Conservation (phyloP, 2,888 invertebrate species). For the Erebia epiphron region DNA sequence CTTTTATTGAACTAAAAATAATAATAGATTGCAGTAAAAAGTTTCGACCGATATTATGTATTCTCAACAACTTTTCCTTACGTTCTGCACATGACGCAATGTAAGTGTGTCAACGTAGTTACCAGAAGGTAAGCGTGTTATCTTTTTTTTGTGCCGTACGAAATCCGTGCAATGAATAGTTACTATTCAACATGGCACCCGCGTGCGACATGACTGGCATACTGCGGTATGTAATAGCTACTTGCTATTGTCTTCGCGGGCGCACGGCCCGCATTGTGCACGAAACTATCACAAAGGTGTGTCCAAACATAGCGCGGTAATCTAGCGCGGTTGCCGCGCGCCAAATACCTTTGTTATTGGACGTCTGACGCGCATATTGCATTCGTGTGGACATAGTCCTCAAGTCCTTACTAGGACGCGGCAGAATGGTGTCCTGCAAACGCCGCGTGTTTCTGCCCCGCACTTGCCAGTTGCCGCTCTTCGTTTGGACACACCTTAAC, state of each 20-base stretch:
- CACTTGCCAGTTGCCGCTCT: no score
- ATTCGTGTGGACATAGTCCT: no score
- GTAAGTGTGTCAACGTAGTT: background rate
- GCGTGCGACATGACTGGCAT: conserved; percentile 5
- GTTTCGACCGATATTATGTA: background rate
- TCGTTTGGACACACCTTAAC: no score
- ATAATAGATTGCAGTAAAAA: background rate
- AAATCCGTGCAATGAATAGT: conserved; percentile 21
- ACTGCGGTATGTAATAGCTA: conserved; percentile 1
- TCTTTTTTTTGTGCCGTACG: conserved; percentile 2
- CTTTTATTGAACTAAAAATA: no score
- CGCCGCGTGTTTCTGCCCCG: no score
- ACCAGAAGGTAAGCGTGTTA: background rate
- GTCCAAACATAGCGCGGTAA: no score
- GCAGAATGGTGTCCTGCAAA: no score
- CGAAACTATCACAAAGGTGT: background rate
- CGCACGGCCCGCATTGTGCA: conserved; percentile 11
- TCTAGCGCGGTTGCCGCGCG: no score
- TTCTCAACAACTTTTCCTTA: background rate
- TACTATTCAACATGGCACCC: conserved; percentile 6
- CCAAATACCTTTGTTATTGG: no score
- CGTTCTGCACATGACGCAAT: background rate
- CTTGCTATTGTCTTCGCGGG: conserved; percentile 12
- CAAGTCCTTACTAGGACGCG: no score
- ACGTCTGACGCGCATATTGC: no score